Percentiles rank a stretch among this genome's conserved stretches.
phyloP scores from a whole-genome alignment of 1,140 invertebrate genomes.

The Plodia interpunctella region DNA sequence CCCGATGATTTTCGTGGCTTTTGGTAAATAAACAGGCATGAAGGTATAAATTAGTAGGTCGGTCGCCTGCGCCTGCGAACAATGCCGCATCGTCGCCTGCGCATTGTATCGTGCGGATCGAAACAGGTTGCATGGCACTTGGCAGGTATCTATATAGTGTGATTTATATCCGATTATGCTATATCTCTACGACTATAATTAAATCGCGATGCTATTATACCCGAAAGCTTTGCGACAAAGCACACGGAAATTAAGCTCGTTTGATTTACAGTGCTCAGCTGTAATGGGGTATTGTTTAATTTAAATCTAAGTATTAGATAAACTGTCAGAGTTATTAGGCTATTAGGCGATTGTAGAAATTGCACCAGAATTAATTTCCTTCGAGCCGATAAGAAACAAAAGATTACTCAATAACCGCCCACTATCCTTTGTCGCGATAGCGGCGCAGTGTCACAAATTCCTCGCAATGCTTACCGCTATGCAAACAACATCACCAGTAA shows the following conservation, averaged over 20 bases:
- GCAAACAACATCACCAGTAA: conserved; percentile 36
- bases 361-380: conserved; percentile 1
- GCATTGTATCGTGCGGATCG: conserved; percentile 64
- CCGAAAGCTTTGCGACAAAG: conserved; percentile 64
- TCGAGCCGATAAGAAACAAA: neutral
- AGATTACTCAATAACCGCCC: neutral
- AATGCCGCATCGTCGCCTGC: conserved; percentile 42
- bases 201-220: conserved; percentile 69
- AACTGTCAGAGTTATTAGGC: conserved; percentile 22
- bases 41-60: conserved; percentile 70
- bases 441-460: conserved; percentile 13
- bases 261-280: conserved; percentile 64
- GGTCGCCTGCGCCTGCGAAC: conserved; percentile 43
- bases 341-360: conserved; percentile 6
- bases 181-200: conserved; percentile 65
- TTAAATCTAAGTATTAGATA: conserved; percentile 32
- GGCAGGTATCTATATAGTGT: conserved; percentile 70
- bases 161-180: conserved; percentile 72
- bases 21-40: conserved; percentile 57
- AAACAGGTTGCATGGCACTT: conserved; percentile 61
- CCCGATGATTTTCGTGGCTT: conserved; percentile 38
- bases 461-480: conserved; percentile 50
- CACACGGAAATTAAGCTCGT: conserved; percentile 44
- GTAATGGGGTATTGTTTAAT: conserved; percentile 55
- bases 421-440: conserved; percentile 6